These are phyloP conservation scores for Chamaetylas fuelleborni DNA, from an alignment of 2,113 vertebrate genomes.

Conservation along the genomic window DNA sequence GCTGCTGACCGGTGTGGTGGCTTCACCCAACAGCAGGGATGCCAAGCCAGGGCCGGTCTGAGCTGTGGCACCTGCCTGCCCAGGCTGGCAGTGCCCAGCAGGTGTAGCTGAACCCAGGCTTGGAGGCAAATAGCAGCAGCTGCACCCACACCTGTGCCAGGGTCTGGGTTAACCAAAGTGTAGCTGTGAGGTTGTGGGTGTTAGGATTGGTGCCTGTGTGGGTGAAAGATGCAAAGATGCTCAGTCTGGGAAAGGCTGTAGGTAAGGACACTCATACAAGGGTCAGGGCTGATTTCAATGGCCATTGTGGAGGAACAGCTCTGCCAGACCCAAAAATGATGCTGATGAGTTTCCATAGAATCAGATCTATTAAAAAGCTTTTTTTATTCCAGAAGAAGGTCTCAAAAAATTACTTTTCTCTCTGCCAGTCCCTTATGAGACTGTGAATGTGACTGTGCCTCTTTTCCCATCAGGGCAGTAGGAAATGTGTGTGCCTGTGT, in stretches of 20 bases:
- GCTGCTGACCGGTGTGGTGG: accelerated
- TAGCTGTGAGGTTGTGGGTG: accelerated
- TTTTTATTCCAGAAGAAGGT: neutral
- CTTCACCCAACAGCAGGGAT: accelerated
- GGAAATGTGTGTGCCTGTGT: neutral
- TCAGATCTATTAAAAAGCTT: neutral
- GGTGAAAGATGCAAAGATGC: neutral
- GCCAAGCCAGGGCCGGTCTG: accelerated
- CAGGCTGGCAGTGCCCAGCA: accelerated
- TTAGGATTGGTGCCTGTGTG: neutral
- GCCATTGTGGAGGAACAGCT: too few relatives aligned
- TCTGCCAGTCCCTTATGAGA: neutral
- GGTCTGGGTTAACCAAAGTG: neutral
- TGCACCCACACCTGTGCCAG: accelerated
- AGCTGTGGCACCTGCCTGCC: neutral
- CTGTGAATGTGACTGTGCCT: neutral
- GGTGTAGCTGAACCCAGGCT: neutral
- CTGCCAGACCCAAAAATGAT: too few relatives aligned
- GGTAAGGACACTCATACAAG: neutral
- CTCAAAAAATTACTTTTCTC: neutral
- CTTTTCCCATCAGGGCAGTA: neutral
- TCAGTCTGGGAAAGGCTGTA: neutral
- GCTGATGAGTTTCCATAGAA: neutral
- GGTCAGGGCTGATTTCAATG: too few relatives aligned
- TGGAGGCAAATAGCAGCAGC: neutral